Evolutionary conservation across 1,140 invertebrate species (phyloP), one percentile per base, ranked within the genome.

Genomic region (Drosophila sproati): DNA sequence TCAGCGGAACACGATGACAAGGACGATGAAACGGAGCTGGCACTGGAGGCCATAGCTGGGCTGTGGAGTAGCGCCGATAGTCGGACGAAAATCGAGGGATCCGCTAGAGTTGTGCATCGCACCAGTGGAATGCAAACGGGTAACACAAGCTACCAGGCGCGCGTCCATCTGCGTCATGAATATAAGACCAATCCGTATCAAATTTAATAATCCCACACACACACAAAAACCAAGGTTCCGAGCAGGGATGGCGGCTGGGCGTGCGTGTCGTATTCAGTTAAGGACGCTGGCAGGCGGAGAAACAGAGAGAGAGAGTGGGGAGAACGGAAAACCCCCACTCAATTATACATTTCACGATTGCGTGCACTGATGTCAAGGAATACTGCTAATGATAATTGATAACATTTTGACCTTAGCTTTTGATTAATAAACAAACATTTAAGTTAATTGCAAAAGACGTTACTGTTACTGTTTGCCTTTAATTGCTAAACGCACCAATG

Each of bases 1-100:
- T 91, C 89, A 4, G 91, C 89, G 1, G 91, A 92, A 41, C 91
- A 92, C 67, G 81, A 92, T 35, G 88, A 92, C 47, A 82, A 91
- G 52, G 82, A 91, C 3, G 83, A 82, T 20, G 87, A 91, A 12
- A 92, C 91, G 4, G 91, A 92, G 57, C 54, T 92, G 56, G 86
- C 91, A 0, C n/a, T 91, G 29, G 91, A 92, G 67, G 91, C 91
- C 0, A 92, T 92, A 50, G 91, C 91, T 0, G 90, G 91, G n/a
- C 67, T 92, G 1, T 92, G 91, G 91, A 81, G 85, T 20, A 92
- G 91, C 50, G 57, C 80, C 0, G 91, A 92, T 50, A 87, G 83
- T 4, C 75, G 91, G 3, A 92, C 91, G 0, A 89, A 92, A 50
- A 64, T 92, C 20, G 91, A 92, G 29, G 91, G 91, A 4, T 89